Evolutionary conservation across 1,140 invertebrate species (phyloP).

Genomic region (Sitobion miscanthi): DNA sequence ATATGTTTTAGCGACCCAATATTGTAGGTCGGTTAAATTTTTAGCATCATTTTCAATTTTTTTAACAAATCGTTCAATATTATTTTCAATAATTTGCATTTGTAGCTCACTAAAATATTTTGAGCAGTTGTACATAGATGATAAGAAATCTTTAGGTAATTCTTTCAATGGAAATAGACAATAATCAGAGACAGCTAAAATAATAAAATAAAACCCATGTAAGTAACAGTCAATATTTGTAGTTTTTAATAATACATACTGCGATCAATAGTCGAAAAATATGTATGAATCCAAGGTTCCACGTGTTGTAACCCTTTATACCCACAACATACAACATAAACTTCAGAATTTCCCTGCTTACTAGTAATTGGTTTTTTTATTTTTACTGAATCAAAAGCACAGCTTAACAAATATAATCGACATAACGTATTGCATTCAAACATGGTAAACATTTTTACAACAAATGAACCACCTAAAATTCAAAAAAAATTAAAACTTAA

Average conservation of each 20-base stretch:
- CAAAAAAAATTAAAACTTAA: background rate
- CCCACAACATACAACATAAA: conserved; percentile 81
- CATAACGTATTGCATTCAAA: conserved; percentile 83
- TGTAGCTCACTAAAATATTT: conserved; percentile 52
- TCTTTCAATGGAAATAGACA: conserved; percentile 43
- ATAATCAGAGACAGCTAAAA: conserved; percentile 17
- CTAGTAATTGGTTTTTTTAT: conserved; percentile 90
- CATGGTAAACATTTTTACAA: conserved; percentile 91
- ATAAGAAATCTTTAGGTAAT: conserved; percentile 43
- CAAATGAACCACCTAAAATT: conserved; percentile 71
- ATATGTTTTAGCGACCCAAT: conserved; percentile 27
- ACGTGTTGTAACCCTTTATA: conserved; percentile 64
- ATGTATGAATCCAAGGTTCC: conserved; percentile 48
- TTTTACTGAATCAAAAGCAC: conserved; percentile 74
- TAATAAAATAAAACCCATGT: background rate
- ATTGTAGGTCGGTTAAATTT: background rate
- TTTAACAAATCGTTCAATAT: conserved; percentile 29
- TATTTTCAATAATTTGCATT: conserved; percentile 41
- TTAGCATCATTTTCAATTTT: conserved; percentile 11
- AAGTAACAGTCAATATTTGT: background rate
- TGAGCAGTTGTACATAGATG: conserved; percentile 45
- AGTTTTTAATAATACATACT: conserved; percentile 15
- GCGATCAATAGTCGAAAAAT: conserved; percentile 12
- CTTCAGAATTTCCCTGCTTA: conserved; percentile 94
- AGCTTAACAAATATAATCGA: conserved; percentile 81